Base-by-base conservation (phyloP, 2,797 vertebrate genomes). In the Diceros bicornis region DNA sequence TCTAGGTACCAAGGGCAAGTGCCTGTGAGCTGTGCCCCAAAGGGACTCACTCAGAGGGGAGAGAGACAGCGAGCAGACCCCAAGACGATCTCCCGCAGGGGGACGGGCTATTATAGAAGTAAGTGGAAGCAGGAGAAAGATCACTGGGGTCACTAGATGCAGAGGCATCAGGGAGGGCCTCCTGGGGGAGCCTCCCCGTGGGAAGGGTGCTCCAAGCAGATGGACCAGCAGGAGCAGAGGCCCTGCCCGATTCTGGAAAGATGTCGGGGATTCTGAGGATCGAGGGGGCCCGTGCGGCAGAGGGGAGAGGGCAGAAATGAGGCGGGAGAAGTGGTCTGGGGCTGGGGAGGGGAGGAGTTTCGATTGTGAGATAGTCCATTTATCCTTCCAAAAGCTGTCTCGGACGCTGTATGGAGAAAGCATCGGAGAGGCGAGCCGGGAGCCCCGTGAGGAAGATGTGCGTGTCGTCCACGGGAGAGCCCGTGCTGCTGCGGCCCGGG, bases 61-160 rank as follows among this genome's bases (percentile, higher is more conserved):
- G 47, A 37, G 7, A 4, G 14, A 14, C 59, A 27, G 32, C 9
- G 32, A 61, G 25, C 55, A 50, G 75, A 29, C 17, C n/a, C 2
- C 14, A 0, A 21, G 59, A 14, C 21, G 2, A 12, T 12, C 20
- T 81, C 59, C 44, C 59, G 0, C 0, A 17, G 17, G 59, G n/a
- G 52, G 14, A 29, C 6, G 21, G 61, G n/a, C 34, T 3, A 2
- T 44, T 32, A 71, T n/a, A 69, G 55, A 88, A 47, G 23, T 4
- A 32, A 4, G 1, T 1, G 21, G 66, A 2, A 20, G 34, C 55
- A 61, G 78, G 14, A 0, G 18, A 9, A 13, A 77, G 23, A 14
- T n/a, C 32, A 21, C 21, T 0, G 0, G 47, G 44, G 20, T 41
- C 47, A 27, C 17, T 16, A 57, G 61, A 52, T 25, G 55, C n/a